phyloP scores from a whole-genome alignment of 1,140 invertebrate genomes.

The Drosophila persimilis region DNA sequence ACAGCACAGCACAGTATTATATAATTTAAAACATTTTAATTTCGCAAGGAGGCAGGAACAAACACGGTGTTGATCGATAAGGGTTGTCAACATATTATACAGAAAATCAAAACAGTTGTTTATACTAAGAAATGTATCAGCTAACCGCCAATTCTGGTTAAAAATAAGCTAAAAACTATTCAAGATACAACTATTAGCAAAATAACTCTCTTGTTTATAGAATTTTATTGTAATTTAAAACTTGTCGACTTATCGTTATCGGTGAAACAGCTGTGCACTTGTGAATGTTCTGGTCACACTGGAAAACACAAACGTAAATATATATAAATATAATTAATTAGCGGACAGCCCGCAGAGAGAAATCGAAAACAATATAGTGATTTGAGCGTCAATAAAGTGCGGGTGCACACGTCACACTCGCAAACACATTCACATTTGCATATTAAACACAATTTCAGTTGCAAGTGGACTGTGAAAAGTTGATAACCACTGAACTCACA shows the following conservation, averaged over 20 bases:
- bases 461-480: constrained; percentile 60
- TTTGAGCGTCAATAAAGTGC: constrained; percentile 55
- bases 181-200: not conserved
- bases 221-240: no score
- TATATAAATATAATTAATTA: constrained; percentile 61
- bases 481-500: constrained; percentile 48
- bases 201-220: no score
- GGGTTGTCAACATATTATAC: constrained; percentile 21
- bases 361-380: constrained; percentile 66
- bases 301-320: not conserved
- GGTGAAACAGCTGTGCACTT: no score
- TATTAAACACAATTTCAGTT: constrained; percentile 25
- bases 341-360: constrained; percentile 43
- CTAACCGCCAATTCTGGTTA: not conserved
- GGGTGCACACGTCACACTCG: constrained; percentile 32
- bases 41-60: constrained; percentile 20
- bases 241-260: not conserved
- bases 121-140: not conserved
- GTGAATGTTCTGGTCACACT: not conserved
- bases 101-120: not conserved
- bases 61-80: constrained; percentile 6
- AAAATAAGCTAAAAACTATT: not conserved
- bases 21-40: constrained; percentile 70
- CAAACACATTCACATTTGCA: constrained; percentile 11
- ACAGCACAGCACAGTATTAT: constrained; percentile 36